phyloP scores from a whole-genome alignment of 2,888 invertebrate genomes.

The Sisyra nigra region DNA sequence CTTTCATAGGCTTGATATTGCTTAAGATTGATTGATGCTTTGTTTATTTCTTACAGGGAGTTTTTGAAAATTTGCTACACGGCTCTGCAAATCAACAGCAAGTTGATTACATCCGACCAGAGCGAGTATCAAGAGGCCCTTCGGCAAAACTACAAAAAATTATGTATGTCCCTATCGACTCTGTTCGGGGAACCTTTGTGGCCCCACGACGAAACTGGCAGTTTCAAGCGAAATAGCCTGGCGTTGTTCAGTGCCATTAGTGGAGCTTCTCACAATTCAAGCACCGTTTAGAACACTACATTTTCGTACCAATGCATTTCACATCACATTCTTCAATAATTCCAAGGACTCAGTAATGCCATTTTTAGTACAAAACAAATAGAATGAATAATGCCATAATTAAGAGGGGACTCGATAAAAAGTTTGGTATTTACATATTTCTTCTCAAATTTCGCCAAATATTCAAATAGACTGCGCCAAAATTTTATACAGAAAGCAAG shows the following conservation, averaged over 20 bases:
- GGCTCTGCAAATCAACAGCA: constrained; percentile 77
- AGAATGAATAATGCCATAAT: no score
- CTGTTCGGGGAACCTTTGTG: constrained; percentile 59
- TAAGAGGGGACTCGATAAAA: no score
- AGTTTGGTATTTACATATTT: no score
- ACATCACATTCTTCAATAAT: background rate
- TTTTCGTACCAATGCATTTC: background rate
- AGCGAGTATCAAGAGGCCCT: constrained; percentile 83
- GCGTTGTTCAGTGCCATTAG: constrained; percentile 66
- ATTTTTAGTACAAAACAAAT: no score
- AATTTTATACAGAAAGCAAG: no score
- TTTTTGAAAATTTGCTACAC: constrained; percentile 83
- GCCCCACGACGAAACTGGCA: constrained; percentile 40
- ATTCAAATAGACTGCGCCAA: no score
- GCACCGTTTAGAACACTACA: constrained; percentile 35
- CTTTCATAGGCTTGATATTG: no score
- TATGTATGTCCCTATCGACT: constrained; percentile 59
- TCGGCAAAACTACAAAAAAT: constrained; percentile 70
- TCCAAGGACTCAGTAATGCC: background rate
- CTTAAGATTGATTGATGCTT: no score
- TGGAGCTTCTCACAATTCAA: constrained; percentile 64
- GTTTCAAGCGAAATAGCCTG: constrained; percentile 57
- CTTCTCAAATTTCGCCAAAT: no score
- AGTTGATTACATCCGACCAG: constrained; percentile 77
- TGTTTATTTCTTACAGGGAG: constrained; percentile 39